phyloP scores from a whole-genome alignment of 1,140 invertebrate genomes.

The Latrodectus geometricus region DNA sequence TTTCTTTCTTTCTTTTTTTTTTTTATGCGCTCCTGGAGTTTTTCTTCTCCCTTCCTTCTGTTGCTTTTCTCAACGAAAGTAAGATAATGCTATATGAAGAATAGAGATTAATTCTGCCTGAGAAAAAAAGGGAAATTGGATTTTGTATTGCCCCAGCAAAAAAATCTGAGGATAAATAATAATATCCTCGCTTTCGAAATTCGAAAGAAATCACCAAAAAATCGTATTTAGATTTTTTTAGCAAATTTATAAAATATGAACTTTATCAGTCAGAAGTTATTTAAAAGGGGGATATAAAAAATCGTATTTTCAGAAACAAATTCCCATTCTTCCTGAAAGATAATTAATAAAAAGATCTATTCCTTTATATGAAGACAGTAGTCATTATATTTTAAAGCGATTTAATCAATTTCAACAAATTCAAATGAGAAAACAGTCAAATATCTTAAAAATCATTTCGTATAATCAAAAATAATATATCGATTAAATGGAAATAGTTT shows the following conservation, averaged over 20 bases:
- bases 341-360: neutral
- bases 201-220: neutral
- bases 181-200: neutral
- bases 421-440: too few species aligned
- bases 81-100: neutral
- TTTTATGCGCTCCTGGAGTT: neutral
- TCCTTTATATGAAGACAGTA: too few species aligned
- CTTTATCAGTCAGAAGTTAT: too few species aligned
- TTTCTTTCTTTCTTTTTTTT: neutral
- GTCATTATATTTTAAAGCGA: too few species aligned
- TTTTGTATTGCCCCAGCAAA: neutral
- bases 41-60: too few species aligned
- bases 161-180: neutral
- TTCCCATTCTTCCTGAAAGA: neutral
- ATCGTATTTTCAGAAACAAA: neutral
- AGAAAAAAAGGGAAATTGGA: neutral
- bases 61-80: neutral
- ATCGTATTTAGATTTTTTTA: neutral
- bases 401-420: too few species aligned
- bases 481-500: too few species aligned
- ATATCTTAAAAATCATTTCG: too few species aligned
- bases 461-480: too few species aligned
- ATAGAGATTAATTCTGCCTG: constrained; percentile 2
- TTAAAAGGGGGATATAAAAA: too few species aligned
- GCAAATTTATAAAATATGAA: neutral